Evolutionary conservation across 2,113 vertebrate species (phyloP), one percentile per base, ranked within the genome.

Genomic region (Cyprinus carpio): DNA sequence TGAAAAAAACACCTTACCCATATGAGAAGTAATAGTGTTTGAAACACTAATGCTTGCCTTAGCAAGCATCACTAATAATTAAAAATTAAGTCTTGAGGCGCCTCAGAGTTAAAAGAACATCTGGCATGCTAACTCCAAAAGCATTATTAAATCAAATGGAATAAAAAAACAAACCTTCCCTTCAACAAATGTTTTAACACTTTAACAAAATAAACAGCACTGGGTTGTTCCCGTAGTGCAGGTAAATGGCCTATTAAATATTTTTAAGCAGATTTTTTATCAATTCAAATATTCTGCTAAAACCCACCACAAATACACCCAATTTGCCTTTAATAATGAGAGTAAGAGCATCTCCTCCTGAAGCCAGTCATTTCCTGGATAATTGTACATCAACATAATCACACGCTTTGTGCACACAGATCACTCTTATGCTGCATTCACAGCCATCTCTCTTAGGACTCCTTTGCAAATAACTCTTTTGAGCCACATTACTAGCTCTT

Each of bases 301-400:
- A 31, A 13, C 40, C n/a, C 62, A 37, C 20, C 27, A 25, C 7
- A 56, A 54, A 65, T 54, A 67, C 43, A 54, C 46, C 8, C 60
- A 27, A 25, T 67, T 49, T 37, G 23, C n/a, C 60, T 76, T 13
- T 78, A 78, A 84, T 84, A 84, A 69, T 78, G 15, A 34, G 16
- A 69, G 58, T 78, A 84, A 84, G 69, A 75, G 72, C 83, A 23
- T 51, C n/a, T 69, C n/a, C 23, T 12, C 46, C 51, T 18, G 74
- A 83, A 72, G 25, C 34, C 29, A 11, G 34, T 37, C 40, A 82
- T 87, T 58, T 82, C 60, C 25, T 37, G 3, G 40, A 31, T 82
- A 82, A 85, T 83, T 83, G 29, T 65, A 51, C 20, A 85, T 46
- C 62, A 71, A 83, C 54, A 69, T 71, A 84, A 80, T 81, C 37